Base-by-base conservation (phyloP, 2,888 invertebrate species). In the Lithophane leautieri region DNA sequence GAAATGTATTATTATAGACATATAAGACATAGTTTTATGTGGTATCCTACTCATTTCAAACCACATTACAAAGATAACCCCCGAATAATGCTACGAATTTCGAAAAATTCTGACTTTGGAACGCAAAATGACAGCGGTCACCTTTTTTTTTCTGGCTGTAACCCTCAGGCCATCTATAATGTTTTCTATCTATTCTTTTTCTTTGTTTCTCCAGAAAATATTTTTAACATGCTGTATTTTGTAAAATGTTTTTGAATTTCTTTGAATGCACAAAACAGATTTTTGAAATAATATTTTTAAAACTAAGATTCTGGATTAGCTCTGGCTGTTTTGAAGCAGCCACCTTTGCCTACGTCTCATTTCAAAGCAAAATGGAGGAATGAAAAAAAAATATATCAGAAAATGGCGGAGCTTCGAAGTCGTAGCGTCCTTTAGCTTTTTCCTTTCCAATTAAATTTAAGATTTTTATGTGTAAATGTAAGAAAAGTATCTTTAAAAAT, bases 391-490 rank as follows among this genome's bases (percentile, higher is more conserved):
- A 79, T 62, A 67, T 66, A 50, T 1, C 66, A 89, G 89, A 94
- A 94, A 94, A 95, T 94, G 95, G 95, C 94, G 93, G 91, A 90
- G 71, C 82, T 82, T 87, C 85, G 87, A 63, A 71, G 80, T 65
- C 28, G 86, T 89, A 86, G 93, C 93, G 90, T 92, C 92, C 90
- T 85, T 79, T 88, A 87, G 82, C 82, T 85, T 78, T 84, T 87
- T 34, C 34, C 34, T 34, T 83, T 76, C 81, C 68, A 68, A 54
- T 58, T 68, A 71, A 73, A 67, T 78, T 79, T 80, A 83, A 70
- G 77, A 76, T 81, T 78, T 83, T 78, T 85, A 85, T 82, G 84
- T 90, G 78, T 65, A 60, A 89, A 90, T 92, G 89, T 81, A 90
- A 87, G 90, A 86, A 76, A 78, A 76, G 56, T 81, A 74, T 61